Conservation (phyloP, 2,797 vertebrate genomes). For the Menidia menidia region DNA sequence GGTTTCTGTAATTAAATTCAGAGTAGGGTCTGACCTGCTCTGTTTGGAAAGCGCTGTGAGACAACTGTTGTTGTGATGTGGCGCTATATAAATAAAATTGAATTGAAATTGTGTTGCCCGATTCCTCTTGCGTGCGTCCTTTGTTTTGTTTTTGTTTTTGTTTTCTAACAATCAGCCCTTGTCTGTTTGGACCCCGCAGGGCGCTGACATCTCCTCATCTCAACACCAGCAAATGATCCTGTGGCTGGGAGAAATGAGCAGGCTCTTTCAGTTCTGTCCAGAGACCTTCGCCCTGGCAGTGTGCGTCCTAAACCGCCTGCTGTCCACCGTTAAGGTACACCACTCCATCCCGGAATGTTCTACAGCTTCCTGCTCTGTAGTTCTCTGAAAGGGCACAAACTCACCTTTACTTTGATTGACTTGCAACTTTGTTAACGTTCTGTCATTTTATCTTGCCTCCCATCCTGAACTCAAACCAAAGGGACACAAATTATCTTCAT, state of each 20-base stretch:
- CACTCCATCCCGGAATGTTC: neutral
- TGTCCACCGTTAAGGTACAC: constrained; percentile 82
- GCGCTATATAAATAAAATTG: too few relatives aligned
- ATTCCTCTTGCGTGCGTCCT: too few relatives aligned
- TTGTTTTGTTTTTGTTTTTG: too few relatives aligned
- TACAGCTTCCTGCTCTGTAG: neutral
- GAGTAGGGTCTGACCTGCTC: too few relatives aligned
- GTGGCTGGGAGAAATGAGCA: constrained; percentile 80
- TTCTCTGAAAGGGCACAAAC: neutral
- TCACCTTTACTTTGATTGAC: neutral
- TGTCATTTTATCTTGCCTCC: neutral
- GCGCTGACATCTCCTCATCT: constrained; percentile 78
- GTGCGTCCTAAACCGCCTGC: constrained; percentile 79
- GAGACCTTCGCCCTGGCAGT: constrained; percentile 82
- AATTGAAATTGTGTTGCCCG: too few relatives aligned
- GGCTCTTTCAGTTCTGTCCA: constrained; percentile 79
- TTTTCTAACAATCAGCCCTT: too few relatives aligned
- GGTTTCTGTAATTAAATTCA: too few relatives aligned
- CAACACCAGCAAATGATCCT: constrained; percentile 79
- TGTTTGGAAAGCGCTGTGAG: too few relatives aligned
- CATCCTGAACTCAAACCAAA: neutral
- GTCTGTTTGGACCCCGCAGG: constrained; percentile 58
- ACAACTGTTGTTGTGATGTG: too few relatives aligned
- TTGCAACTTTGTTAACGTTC: neutral
- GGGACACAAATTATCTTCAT: neutral